These are phyloP conservation scores for Phainopepla nitens DNA, from an alignment of 2,113 vertebrate species.

Conservation along the genomic window DNA sequence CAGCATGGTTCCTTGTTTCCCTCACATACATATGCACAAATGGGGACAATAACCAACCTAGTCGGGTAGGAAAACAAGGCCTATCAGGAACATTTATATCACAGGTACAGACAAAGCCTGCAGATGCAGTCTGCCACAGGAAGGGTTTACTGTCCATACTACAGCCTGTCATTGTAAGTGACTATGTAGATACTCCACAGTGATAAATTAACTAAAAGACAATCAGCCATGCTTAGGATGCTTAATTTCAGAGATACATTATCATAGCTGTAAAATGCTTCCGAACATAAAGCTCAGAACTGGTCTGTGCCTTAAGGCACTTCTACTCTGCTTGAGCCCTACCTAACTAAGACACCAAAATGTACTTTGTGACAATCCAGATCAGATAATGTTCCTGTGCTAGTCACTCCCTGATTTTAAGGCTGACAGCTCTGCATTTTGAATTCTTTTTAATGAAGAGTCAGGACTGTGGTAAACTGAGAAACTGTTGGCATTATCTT, in stretches of 20 bases:
- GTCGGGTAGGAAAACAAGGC: background rate
- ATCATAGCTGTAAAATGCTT: slow-evolving; percentile 5
- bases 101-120: background rate
- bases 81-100: background rate
- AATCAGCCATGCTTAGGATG: background rate
- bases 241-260: slow-evolving; percentile 11
- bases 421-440: background rate
- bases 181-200: background rate
- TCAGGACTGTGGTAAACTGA: background rate
- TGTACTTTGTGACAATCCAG: background rate
- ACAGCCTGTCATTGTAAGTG: background rate
- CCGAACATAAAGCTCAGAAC: background rate
- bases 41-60: background rate
- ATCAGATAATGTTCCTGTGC: background rate
- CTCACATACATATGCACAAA: accelerated
- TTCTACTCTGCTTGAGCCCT: slow-evolving; percentile 13
- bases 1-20: accelerated
- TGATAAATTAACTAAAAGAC: slow-evolving; percentile 13
- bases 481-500: background rate
- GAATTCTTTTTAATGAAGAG: background rate
- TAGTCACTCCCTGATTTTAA: background rate
- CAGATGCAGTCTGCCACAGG: background rate
- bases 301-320: background rate
- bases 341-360: slow-evolving; percentile 15
- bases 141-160: background rate